Base-by-base conservation (phyloP, 2,113 vertebrate species). In the Erythrocercus mccallii region DNA sequence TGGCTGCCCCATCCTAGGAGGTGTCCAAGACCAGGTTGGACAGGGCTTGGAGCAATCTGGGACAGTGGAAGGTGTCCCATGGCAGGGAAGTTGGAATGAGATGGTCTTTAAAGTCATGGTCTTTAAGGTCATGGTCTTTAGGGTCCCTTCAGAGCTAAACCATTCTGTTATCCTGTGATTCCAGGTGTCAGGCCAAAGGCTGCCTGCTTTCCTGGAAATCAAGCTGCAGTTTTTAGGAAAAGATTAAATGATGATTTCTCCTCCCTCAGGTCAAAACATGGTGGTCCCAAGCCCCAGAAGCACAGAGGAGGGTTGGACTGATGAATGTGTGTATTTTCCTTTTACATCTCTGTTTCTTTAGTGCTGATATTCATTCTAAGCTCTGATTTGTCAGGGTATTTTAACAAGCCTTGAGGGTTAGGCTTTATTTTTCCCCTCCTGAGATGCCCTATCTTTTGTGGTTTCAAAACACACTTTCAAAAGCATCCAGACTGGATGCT, bases 371-470 rank as follows among this genome's bases (percentile, higher is more conserved):
- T 47, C 25, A 58, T 72, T 48, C 71, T 45, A 53, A 76, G 23
- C 77, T 92, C 90, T 61, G 31, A 31, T 61, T 42, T 56, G 9
- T 30, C 4, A 3, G 31, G 38, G 10, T 3, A 80, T 85, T 85
- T 73, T 6, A 69, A 77, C 33, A 58, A 80, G 12, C 16, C 93
- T 81, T 73, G n/a, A 2, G 28, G 79, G 28, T 90, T 58, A 62
- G 50, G 53, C 20, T 19, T 31, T 93, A 19, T 31, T 93, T 85
- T 64, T 20, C 2, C 7, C 16, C 27, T 38, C 42, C 90, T 44
- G 89, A 96, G 88, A 94, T 51, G 70, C 91, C 73, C 81, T 80
- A n/a, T 18, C n/a, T 88, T 85, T 56, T 83, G 68, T 48, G 20
- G 42, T 76, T 80, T 86, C 81, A 53, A 64, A 86, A 22, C n/a